Evolutionary conservation across 30 jellyfish, hydroid and myxozoan genomes (phyloP), one percentile per base, ranked within the genome.

Genomic region (Euphysa ruthae): DNA sequence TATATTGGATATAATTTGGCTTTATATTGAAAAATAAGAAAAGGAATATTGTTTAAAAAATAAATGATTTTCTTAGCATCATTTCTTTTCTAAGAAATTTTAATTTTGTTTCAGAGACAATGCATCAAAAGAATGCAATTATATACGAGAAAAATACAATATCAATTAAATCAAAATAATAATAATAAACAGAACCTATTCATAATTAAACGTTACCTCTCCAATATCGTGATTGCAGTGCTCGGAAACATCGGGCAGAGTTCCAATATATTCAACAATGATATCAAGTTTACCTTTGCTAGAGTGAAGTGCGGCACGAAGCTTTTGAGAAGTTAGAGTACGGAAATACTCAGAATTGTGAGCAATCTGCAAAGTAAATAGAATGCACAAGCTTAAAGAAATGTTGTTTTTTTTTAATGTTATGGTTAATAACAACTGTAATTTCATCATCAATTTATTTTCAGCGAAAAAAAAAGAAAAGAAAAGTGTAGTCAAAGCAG

Each of bases 141-240:
- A 42, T 19, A 13, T 0, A 42, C 18, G 14, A 42, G 14, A 42
- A 42, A 42, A 42, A 42, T 42, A 42, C 55, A 42, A 42, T 42
- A n/a, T 42, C 14, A 42, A 42, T 42, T 42, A n/a, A n/a, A n/a
- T n/a, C n/a, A n/a, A n/a, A n/a, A n/a, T n/a, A n/a, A n/a, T n/a
- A 38, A 38, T 8, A 38, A 8, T 16, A 55, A 20, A 16, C 1
- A 55, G 35, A 55, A 16, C 22, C 13, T 18, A 4, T 0, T 4
- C 19, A 26, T 5, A n/a, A n/a, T n/a, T n/a, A n/a, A n/a, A n/a
- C n/a, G n/a, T 25, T 32, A 68, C 80, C 80, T 68, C 80, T 29
- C 80, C 80, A 68, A 68, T 68, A 38, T 44, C 74, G 49, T 68
- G 80, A 49, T 68, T 68, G 30, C 31, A 19, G 24, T 68, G 80